These are phyloP conservation scores for Acheta domesticus DNA, from an alignment of 2,888 invertebrate genomes.

Conservation along the genomic window DNA sequence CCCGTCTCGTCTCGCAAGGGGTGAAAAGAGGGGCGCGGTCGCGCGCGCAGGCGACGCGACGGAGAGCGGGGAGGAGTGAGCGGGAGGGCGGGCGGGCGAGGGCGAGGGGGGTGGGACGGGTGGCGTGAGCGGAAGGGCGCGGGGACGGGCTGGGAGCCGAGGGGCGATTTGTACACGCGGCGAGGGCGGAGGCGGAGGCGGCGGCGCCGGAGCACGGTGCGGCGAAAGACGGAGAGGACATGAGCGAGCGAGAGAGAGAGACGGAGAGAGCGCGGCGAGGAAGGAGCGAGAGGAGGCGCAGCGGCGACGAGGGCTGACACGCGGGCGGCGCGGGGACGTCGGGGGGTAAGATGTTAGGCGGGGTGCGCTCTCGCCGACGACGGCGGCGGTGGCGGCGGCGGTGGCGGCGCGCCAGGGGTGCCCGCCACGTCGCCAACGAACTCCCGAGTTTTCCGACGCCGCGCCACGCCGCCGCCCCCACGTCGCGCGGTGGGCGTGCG, in stretches of 20 bases:
- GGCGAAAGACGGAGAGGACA: background rate
- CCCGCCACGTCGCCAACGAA: background rate
- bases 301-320: constrained; percentile 6
- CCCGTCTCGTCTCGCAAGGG: background rate
- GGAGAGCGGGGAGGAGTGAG: background rate
- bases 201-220: background rate
- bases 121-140: background rate
- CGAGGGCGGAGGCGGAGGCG: background rate
- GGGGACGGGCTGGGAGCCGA: background rate
- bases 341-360: background rate
- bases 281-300: background rate
- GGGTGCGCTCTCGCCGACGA: background rate
- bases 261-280: background rate
- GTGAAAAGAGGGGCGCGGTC: background rate
- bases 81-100: background rate
- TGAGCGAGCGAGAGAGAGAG: background rate
- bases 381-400: background rate
- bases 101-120: background rate
- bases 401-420: background rate
- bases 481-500: too few species aligned
- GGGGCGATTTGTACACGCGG: background rate
- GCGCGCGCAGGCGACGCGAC: background rate
- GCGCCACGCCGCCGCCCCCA: too few species aligned
- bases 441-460: too few species aligned
- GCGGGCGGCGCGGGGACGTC: background rate